Conservation (phyloP, 2,888 invertebrate species). For the Schrankia costaestrigalis region DNA sequence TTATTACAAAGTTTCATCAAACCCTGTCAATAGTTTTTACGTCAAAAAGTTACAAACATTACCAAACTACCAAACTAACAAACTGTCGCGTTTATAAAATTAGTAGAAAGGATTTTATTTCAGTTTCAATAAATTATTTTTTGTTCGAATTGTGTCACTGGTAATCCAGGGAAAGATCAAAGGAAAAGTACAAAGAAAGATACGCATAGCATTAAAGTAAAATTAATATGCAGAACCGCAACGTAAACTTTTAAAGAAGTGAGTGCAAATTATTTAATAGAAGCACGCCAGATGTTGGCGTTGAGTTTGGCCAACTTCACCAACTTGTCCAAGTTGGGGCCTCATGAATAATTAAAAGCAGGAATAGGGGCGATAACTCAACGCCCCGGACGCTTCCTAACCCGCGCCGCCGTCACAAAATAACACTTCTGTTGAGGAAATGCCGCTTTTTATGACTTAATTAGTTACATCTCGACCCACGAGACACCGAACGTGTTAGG, state of each 20-base stretch:
- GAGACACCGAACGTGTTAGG: slow-evolving; percentile 29
- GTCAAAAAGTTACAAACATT: too few species aligned
- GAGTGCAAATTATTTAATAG: slow-evolving; percentile 67
- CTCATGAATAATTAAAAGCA: slow-evolving; percentile 75
- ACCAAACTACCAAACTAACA: too few species aligned
- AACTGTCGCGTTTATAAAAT: too few species aligned
- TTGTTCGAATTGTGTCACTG: too few species aligned
- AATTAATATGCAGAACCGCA: slow-evolving; percentile 41
- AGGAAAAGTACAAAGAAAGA: not conserved
- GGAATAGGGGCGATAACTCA: slow-evolving; percentile 66
- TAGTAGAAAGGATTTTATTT: too few species aligned
- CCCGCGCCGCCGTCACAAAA: slow-evolving; percentile 50
- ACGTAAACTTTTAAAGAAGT: slow-evolving; percentile 47
- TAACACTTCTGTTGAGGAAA: slow-evolving; percentile 59
- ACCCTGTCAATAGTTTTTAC: too few species aligned
- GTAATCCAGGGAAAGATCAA: too few species aligned
- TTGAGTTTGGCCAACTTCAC: slow-evolving; percentile 43
- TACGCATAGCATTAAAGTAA: slow-evolving; percentile 3
- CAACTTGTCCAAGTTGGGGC: slow-evolving; percentile 50
- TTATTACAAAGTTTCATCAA: too few species aligned
- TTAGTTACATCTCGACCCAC: slow-evolving; percentile 61
- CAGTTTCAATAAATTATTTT: too few species aligned
- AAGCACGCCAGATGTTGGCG: slow-evolving; percentile 60
- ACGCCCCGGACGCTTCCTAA: slow-evolving; percentile 38
- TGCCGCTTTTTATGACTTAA: slow-evolving; percentile 68